phyloP scores from a whole-genome alignment of 2,797 vertebrate species.

The Paedocypris micromegethes region DNA sequence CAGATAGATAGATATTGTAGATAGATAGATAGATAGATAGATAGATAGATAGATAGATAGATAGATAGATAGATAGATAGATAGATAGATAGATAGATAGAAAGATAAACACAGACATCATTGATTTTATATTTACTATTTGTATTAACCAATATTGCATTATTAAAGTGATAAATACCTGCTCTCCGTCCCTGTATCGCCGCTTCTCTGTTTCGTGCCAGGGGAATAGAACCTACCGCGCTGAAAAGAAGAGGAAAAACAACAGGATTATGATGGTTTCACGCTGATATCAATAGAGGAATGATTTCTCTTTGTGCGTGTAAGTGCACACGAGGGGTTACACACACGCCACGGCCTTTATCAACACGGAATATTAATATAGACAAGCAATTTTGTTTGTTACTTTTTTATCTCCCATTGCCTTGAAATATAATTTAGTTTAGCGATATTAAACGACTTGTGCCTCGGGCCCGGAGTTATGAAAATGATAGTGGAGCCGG shows the following conservation, averaged over 20 bases:
- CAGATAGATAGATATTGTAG: too few relatives aligned
- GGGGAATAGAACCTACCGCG: too few relatives aligned
- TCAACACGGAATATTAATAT: neutral
- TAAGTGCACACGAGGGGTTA: neutral
- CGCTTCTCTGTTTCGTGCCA: too few relatives aligned
- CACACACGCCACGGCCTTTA: neutral
- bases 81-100: too few relatives aligned
- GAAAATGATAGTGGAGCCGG: constrained; percentile 17
- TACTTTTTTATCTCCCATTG: neutral
- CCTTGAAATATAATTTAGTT: neutral
- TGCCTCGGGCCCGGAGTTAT: constrained; percentile 13
- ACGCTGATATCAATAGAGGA: neutral
- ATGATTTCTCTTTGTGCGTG: neutral
- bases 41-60: too few relatives aligned
- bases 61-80: too few relatives aligned
- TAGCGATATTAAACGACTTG: constrained; percentile 1
- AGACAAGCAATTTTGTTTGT: constrained; percentile 1
- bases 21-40: too few relatives aligned
- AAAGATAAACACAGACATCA: too few relatives aligned
- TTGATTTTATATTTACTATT: too few relatives aligned
- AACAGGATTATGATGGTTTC: neutral
- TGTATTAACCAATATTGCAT: too few relatives aligned
- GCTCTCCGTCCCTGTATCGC: too few relatives aligned
- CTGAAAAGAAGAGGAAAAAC: neutral
- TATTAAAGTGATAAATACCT: too few relatives aligned